Conservation (phyloP, 2,797 vertebrate genomes). For the Leptodactylus fallax region DNA sequence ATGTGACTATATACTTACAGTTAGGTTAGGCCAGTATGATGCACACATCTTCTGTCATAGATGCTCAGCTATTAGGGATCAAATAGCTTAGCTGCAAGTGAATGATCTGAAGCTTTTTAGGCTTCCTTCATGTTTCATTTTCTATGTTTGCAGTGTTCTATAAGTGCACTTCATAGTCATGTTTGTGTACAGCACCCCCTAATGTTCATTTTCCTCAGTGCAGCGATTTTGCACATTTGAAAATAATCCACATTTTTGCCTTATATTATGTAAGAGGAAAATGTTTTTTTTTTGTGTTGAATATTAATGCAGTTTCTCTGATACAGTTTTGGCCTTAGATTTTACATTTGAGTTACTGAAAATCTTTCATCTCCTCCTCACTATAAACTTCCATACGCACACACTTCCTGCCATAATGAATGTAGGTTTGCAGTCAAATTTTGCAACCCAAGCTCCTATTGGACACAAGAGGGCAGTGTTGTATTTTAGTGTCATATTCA, state of each 20-base stretch:
- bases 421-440: conserved; percentile 43
- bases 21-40: conserved; percentile 27
- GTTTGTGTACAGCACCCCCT: conserved; percentile 1
- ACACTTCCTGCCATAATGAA: conserved; percentile 11
- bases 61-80: not conserved
- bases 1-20: not conserved
- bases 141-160: not conserved
- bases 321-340: conserved; percentile 5
- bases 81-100: not conserved
- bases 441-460: conserved; percentile 19
- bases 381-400: not conserved
- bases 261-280: conserved; percentile 52
- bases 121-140: conserved; percentile 28
- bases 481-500: not conserved
- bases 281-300: conserved; percentile 9
- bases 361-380: not conserved
- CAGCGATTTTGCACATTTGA: conserved; percentile 56
- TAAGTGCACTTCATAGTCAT: conserved; percentile 55
- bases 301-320: conserved; percentile 21
- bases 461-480: conserved; percentile 5
- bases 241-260: conserved; percentile 49
- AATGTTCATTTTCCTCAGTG: conserved; percentile 37
- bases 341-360: not conserved
- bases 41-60: conserved; percentile 10
- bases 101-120: conserved; percentile 13